A percentile compares a stretch with the other conserved stretches of the same genome.
phyloP scores from a whole-genome alignment of 2,113 vertebrate species.

The Microtus oregoni region DNA sequence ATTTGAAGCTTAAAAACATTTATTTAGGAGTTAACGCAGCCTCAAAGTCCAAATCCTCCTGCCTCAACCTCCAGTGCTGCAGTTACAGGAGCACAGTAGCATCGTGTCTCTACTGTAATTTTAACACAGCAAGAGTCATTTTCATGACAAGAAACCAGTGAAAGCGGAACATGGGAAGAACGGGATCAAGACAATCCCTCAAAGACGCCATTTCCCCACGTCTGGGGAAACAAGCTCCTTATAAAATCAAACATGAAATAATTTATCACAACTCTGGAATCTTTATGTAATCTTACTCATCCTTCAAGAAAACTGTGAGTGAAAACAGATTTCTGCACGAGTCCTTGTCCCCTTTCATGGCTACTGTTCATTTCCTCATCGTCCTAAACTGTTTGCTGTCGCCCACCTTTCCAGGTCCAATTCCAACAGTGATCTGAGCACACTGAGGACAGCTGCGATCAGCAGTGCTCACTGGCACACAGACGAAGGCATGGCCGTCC shows the following conservation, averaged over 20 bases:
- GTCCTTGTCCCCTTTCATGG: background rate
- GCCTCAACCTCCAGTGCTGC: background rate
- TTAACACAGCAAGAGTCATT: background rate
- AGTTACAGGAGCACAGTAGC: background rate
- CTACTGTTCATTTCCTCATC: background rate
- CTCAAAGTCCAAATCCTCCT: background rate
- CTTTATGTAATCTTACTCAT: background rate
- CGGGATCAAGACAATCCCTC: background rate
- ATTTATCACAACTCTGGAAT: background rate
- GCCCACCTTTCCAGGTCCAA: background rate
- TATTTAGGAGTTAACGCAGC: background rate
- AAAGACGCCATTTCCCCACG: background rate
- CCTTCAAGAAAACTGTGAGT: background rate
- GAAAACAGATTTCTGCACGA: background rate
- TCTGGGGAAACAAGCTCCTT: slow-evolving; percentile 43
- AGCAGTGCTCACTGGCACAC: background rate
- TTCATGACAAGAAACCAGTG: background rate
- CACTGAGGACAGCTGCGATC: background rate
- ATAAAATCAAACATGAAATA: background rate
- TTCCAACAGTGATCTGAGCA: background rate
- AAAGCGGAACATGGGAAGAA: background rate
- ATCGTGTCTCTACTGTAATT: background rate
- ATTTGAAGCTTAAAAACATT: background rate
- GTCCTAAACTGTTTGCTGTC: background rate
- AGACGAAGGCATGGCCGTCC: background rate